phyloP scores from a whole-genome alignment of 2,797 vertebrate species.

The Sitta carolinensis region DNA sequence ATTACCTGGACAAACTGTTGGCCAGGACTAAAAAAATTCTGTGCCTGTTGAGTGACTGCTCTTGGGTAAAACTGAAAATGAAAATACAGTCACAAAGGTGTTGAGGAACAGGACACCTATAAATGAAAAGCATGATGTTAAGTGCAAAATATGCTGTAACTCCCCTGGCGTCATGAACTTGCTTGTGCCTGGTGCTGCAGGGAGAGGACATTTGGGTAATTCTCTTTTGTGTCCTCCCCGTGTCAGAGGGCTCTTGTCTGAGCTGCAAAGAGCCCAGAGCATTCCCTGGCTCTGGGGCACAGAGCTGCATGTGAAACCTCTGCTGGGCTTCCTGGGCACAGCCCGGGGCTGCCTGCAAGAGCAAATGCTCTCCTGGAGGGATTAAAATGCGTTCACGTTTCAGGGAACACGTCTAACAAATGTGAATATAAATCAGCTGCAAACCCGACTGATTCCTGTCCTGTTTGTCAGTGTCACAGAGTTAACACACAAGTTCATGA shows the following conservation, averaged over 20 bases:
- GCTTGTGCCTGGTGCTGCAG: background rate
- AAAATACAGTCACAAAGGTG: background rate
- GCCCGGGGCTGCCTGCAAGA: background rate
- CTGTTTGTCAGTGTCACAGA: background rate
- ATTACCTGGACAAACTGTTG: background rate
- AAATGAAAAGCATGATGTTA: background rate
- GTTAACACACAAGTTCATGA: background rate
- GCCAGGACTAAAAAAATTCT: background rate
- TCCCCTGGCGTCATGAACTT: background rate
- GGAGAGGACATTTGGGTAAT: background rate
- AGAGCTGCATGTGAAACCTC: background rate
- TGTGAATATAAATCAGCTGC: background rate
- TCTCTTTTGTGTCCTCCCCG: background rate
- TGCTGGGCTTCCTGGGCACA: background rate
- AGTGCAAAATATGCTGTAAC: background rate
- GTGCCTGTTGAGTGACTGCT: background rate
- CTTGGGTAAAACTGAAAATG: conserved; percentile 11
- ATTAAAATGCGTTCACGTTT: background rate
- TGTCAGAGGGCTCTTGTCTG: background rate
- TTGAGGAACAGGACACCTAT: background rate
- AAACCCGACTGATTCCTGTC: background rate
- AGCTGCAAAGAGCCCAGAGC: background rate
- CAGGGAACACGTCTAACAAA: background rate
- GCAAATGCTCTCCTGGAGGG: background rate
- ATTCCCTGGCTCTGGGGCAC: background rate